A percentile compares a stretch with the other conserved stretches of the same genome.
Evolutionary conservation across 1,140 invertebrate genomes (phyloP).

Genomic region (Drosophila micromelanica): DNA sequence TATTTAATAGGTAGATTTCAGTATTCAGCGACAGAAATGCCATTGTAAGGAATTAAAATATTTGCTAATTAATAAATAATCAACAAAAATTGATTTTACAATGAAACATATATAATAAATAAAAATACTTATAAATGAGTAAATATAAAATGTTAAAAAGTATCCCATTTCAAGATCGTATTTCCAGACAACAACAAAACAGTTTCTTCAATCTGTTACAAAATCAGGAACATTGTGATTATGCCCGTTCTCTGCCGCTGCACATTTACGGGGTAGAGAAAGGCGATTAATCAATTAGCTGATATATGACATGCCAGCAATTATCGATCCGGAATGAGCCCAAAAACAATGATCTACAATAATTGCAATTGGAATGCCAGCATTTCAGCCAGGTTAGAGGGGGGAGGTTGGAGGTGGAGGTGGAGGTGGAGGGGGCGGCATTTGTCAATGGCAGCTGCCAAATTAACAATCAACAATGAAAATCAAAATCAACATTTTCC

Average conservation of each 20-base stretch:
- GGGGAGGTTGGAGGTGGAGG: neutral
- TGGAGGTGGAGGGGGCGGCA: neutral
- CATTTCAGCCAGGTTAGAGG: too few species aligned
- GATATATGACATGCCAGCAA: slow-evolving; percentile 60
- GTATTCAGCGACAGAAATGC: too few species aligned
- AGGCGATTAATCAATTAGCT: slow-evolving; percentile 69
- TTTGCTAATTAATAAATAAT: too few species aligned
- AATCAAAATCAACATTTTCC: slow-evolving; percentile 2
- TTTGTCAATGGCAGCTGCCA: slow-evolving; percentile 23
- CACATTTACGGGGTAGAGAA: slow-evolving; percentile 9
- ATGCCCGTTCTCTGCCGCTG: neutral
- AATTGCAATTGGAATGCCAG: slow-evolving; percentile 16
- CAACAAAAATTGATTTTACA: too few species aligned
- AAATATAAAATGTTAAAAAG: too few species aligned
- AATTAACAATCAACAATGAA: slow-evolving; percentile 10
- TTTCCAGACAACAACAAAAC: too few species aligned
- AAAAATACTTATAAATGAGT: too few species aligned
- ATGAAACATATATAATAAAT: too few species aligned
- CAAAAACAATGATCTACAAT: slow-evolving; percentile 12
- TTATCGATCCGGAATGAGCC: slow-evolving; percentile 45
- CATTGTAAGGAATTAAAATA: too few species aligned
- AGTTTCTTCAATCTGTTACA: too few species aligned
- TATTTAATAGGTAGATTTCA: too few species aligned
- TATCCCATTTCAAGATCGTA: too few species aligned
- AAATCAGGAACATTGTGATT: neutral